A percentile compares a stretch with the other conserved stretches of the same genome.
These are phyloP conservation scores for Colostygia pectinataria DNA, from an alignment of 2,888 invertebrate species.

Conservation along the genomic window DNA sequence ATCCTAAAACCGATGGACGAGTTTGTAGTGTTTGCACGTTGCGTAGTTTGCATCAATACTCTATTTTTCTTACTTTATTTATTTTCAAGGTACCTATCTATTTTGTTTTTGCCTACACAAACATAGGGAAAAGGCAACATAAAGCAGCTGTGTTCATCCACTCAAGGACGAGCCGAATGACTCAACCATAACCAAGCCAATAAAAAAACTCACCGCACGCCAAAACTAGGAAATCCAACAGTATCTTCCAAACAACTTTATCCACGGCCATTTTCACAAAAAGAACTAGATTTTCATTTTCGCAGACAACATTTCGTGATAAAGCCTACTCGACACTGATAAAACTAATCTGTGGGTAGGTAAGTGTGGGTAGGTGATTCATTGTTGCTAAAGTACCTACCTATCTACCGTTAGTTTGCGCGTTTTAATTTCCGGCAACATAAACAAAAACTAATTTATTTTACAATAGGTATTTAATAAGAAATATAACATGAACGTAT, in stretches of 20 bases:
- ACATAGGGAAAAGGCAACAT: constrained; percentile 5
- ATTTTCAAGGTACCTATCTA: too few relatives aligned
- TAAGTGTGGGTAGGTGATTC: constrained; percentile 25
- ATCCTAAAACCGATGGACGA: too few relatives aligned
- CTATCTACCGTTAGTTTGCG: constrained; percentile 5
- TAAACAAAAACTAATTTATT: too few relatives aligned
- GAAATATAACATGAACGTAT: too few relatives aligned
- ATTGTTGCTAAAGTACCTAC: constrained; percentile 11
- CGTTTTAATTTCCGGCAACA: constrained; percentile 9
- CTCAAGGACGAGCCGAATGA: constrained; percentile 6
- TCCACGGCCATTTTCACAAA: constrained; percentile 52
- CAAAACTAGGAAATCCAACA: constrained; percentile 60
- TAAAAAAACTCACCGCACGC: constrained; percentile 57
- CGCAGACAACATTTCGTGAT: constrained; percentile 34
- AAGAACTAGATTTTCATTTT: constrained; percentile 4
- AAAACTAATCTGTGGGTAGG: constrained; percentile 33
- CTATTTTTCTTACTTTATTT: too few relatives aligned
- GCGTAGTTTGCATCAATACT: too few relatives aligned
- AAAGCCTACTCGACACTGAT: constrained; percentile 42
- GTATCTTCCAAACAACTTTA: constrained; percentile 60
- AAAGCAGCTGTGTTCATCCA: constrained; percentile 10
- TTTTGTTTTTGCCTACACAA: background rate
- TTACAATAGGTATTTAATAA: too few relatives aligned
- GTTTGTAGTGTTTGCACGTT: too few relatives aligned
- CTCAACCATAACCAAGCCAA: background rate